phyloP scores from a whole-genome alignment of 2,888 invertebrate species.

The Cantharis lateralis region DNA sequence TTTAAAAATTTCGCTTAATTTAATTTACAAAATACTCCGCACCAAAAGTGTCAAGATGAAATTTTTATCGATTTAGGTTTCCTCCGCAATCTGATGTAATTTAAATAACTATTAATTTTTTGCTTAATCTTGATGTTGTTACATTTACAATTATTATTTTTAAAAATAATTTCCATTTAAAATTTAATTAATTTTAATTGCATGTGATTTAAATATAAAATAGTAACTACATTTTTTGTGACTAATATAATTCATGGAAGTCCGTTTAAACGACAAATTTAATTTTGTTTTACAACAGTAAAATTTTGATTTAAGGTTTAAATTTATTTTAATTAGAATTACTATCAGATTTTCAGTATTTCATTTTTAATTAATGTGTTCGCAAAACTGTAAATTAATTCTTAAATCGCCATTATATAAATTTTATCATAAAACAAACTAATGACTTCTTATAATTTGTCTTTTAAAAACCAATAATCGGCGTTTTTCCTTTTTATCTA shows the following conservation, averaged over 20 bases:
- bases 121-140: too few relatives aligned
- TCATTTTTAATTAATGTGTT: background rate
- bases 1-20: too few relatives aligned
- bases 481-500: background rate
- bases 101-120: too few relatives aligned
- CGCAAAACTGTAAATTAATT: background rate
- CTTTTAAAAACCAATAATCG: background rate
- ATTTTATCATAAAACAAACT: background rate
- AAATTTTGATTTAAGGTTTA: background rate
- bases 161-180: too few relatives aligned
- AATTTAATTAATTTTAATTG: background rate
- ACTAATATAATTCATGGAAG: background rate
- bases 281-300: background rate
- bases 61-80: too few relatives aligned
- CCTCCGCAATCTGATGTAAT: too few relatives aligned
- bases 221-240: too few relatives aligned
- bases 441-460: background rate
- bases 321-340: background rate
- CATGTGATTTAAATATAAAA: background rate
- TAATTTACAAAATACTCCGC: too few relatives aligned
- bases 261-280: background rate
- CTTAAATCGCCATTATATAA: background rate
- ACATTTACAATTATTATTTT: too few relatives aligned
- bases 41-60: too few relatives aligned
- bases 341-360: background rate